A percentile compares a stretch with the other conserved stretches of the same genome.
Conservation (phyloP, 30 jellyfish, hydroid and myxozoan species). For the Morbakka virulenta region DNA sequence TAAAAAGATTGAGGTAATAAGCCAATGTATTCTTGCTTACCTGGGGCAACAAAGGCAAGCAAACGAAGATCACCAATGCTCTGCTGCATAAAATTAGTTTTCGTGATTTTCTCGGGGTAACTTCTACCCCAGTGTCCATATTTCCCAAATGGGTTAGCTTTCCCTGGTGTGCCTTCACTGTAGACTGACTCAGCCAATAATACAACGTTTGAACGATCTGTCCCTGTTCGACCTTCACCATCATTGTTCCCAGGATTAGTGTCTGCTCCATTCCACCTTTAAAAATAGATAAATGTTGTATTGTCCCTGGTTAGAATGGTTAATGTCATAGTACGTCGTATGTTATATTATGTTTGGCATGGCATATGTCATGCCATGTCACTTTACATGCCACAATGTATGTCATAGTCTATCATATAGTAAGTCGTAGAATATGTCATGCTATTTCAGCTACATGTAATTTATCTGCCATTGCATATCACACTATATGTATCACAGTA, state of each 20-base stretch:
- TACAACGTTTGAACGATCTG: conserved; percentile 59
- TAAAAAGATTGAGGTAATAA: background rate
- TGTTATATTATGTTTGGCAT: too few species aligned
- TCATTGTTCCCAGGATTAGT: conserved; percentile 56
- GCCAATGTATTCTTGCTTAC: background rate
- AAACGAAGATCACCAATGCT: background rate
- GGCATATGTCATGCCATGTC: too few species aligned
- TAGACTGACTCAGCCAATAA: conserved; percentile 9
- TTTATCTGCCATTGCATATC: too few species aligned
- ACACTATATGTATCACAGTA: too few species aligned
- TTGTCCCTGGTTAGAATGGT: too few species aligned
- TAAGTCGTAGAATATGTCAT: too few species aligned
- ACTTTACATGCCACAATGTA: too few species aligned
- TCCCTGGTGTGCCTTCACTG: conserved; percentile 50
- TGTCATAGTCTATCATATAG: too few species aligned
- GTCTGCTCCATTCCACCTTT: conserved; percentile 67
- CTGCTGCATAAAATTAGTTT: conserved; percentile 1
- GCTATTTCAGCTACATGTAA: too few species aligned
- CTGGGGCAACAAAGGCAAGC: conserved; percentile 44
- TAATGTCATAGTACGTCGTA: too few species aligned
- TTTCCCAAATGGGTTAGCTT: conserved; percentile 1
- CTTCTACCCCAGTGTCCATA: conserved; percentile 56
- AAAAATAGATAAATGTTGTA: background rate
- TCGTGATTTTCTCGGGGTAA: conserved; percentile 29
- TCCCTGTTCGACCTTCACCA: conserved; percentile 60